Evolutionary conservation across 2,797 vertebrate genomes (phyloP), one percentile per base, ranked within the genome.

Genomic region (Microhierax caerulescens): DNA sequence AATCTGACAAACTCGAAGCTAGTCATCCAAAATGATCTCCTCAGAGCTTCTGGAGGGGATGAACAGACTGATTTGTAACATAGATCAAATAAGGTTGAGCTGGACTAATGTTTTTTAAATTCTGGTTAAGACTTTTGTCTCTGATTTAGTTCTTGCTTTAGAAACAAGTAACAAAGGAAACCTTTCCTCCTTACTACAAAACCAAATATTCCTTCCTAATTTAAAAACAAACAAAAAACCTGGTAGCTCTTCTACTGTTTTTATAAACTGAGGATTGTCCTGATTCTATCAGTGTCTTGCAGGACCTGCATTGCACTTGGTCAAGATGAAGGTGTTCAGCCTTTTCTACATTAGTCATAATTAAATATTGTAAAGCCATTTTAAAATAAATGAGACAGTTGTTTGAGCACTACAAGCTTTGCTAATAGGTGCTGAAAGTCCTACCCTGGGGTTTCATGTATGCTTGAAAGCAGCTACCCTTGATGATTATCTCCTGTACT

Each of bases 401-500:
- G 30, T 37, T 65, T 74, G 78, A 83, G 75, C 30, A 69, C 23
- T 65, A 24, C 17, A 32, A 93, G 20, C 22, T 47, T 95, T 83
- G 57, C 59, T 87, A 78, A 39, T 27, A 89, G 68, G 53, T 85
- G 69, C 59, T 74, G 48, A 79, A 93, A 93, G 56, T 36, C 51
- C 73, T 73, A 24, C 54, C 34, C 63, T 51, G 56, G 54, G 2
- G 3, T 84, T 92, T 91, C 36, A 76, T 21, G 68, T 51, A 84
- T 5, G 3, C 85, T 95, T 74, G 63, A 88, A 94, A 95, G 79
- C 50, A 86, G 69, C 73, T 93, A 53, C 53, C 51, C 76, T 85
- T 70, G 94, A 60, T 90, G 78, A 91, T 95, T 95, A 91, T 81
- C 77, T 92, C 41, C 69, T 91, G 60, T 84, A 74, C 87, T 94